Conservation (phyloP, 2,888 invertebrate genomes). For the Cephus runcator region DNA sequence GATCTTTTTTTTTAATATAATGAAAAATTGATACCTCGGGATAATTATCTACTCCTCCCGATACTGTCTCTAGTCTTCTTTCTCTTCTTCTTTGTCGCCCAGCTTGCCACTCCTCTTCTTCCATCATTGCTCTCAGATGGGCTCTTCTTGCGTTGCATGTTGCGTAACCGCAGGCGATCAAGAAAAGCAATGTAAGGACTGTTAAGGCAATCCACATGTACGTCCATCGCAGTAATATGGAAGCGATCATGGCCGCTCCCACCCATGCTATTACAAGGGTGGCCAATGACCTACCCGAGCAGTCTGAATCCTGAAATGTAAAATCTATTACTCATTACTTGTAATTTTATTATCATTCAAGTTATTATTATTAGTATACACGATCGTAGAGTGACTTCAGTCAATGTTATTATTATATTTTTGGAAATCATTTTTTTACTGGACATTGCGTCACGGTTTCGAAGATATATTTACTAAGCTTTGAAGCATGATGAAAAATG, state of each 20-base stretch:
- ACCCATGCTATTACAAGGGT: conserved; percentile 50
- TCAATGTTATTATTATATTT: no score
- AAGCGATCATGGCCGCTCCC: conserved; percentile 47
- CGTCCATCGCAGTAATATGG: conserved; percentile 47
- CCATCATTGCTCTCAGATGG: conserved; percentile 24
- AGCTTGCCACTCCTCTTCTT: conserved; percentile 25
- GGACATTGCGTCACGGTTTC: no score
- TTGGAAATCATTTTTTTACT: no score
- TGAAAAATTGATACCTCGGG: conserved; percentile 23
- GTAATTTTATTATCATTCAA: background rate
- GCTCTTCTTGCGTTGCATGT: conserved; percentile 38
- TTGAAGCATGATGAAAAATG: no score
- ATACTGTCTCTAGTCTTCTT: conserved; percentile 39
- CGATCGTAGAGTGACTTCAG: background rate
- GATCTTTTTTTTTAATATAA: background rate
- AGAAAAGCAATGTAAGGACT: conserved; percentile 45
- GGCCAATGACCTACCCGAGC: conserved; percentile 46
- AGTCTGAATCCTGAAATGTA: conserved; percentile 37
- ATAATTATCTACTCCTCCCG: conserved; percentile 33
- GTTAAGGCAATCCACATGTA: conserved; percentile 52
- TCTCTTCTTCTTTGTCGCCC: conserved; percentile 25
- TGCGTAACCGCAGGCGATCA: conserved; percentile 46
- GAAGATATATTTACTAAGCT: no score
- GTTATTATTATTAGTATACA: background rate
- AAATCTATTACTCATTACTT: background rate